Percentiles rank a stretch among this genome's conserved stretches.
phyloP scores from a whole-genome alignment of 2,797 vertebrate genomes.

The Artibeus jamaicensis region DNA sequence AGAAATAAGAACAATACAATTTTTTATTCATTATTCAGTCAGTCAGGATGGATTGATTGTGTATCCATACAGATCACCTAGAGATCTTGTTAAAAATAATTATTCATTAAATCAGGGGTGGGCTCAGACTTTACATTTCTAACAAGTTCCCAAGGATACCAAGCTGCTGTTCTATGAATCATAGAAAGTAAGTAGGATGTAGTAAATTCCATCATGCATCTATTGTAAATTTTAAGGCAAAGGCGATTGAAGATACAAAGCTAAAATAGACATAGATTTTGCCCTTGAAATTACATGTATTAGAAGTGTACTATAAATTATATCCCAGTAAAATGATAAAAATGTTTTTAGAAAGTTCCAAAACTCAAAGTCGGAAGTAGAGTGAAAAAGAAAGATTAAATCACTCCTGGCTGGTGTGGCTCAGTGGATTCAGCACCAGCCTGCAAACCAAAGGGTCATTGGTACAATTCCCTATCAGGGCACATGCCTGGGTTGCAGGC shows the following conservation, averaged over 20 bases:
- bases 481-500: too few relatives aligned
- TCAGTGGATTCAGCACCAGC: too few relatives aligned
- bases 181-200: background rate
- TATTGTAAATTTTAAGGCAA: constrained; percentile 12
- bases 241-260: background rate
- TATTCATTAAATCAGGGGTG: background rate
- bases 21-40: background rate
- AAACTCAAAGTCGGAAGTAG: constrained; percentile 3
- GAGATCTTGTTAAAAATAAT: background rate
- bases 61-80: background rate
- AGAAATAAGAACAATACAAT: background rate
- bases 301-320: background rate
- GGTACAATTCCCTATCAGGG: too few relatives aligned
- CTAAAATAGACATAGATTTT: background rate
- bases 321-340: background rate
- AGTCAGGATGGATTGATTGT: background rate
- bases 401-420: too few relatives aligned
- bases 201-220: background rate
- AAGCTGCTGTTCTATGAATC: background rate
- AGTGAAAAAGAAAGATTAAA: constrained; percentile 8
- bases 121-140: constrained; percentile 31
- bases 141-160: background rate
- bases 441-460: too few relatives aligned
- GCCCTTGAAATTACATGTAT: background rate
- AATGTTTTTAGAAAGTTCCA: constrained; percentile 34